Percentiles rank a stretch among this genome's conserved stretches.
These are phyloP conservation scores for Brachionus plicatilis DNA, from an alignment of 1,140 invertebrate genomes.

Conservation along the genomic window DNA sequence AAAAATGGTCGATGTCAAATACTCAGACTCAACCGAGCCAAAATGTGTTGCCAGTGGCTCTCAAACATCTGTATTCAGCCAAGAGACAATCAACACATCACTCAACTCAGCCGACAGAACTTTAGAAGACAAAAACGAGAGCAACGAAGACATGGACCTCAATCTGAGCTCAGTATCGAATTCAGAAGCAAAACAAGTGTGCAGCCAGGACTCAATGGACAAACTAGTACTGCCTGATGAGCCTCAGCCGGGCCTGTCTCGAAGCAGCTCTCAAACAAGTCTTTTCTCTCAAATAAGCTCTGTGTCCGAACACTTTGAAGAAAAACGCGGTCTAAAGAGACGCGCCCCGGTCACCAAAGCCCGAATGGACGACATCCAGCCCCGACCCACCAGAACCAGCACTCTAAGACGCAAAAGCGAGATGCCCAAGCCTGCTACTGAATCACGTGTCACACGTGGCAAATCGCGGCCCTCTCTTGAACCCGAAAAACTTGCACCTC, in stretches of 20 bases:
- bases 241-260: not conserved
- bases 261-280: not conserved
- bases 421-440: not conserved
- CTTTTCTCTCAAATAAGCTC: not conserved
- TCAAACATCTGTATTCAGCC: not conserved
- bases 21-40: not conserved
- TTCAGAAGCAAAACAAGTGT: not conserved
- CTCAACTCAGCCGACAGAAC: not conserved
- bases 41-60: not conserved
- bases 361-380: not conserved
- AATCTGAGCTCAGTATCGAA: not conserved
- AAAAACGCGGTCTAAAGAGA: not conserved
- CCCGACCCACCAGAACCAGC: not conserved
- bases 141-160: not conserved
- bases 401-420: not conserved
- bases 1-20: not conserved
- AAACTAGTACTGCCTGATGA: not conserved
- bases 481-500: not conserved
- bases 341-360: not conserved
- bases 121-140: not conserved
- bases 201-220: not conserved
- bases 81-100: not conserved
- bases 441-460: not conserved
- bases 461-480: not conserved
- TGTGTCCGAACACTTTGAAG: not conserved